These are phyloP conservation scores for Amphibalanus amphitrite DNA, from an alignment of 1,140 invertebrate species.

Conservation along the genomic window DNA sequence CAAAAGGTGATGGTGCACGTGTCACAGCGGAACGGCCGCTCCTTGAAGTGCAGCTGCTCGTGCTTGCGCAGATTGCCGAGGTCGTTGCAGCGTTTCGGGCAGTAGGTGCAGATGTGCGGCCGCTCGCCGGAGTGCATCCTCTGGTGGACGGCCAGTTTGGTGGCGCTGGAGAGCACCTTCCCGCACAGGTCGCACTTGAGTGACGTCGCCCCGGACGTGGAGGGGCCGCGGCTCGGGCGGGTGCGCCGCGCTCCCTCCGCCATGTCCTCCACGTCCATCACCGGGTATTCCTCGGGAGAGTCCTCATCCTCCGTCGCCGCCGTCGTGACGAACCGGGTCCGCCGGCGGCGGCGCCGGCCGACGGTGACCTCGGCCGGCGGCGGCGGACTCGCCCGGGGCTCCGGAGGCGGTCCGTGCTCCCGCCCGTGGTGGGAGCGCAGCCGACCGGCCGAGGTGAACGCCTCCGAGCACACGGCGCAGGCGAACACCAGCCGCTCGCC, in stretches of 20 bases:
- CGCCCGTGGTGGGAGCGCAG: neutral
- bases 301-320: too few species aligned
- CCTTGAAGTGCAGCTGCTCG: neutral
- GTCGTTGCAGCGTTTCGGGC: neutral
- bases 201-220: neutral
- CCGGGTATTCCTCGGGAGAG: too few species aligned
- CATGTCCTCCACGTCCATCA: neutral
- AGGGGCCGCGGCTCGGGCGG: too few species aligned
- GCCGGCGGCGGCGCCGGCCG: too few species aligned
- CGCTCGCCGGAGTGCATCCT: neutral
- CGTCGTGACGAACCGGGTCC: too few species aligned
- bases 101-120: neutral
- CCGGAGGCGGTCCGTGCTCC: neutral
- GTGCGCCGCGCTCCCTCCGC: too few species aligned
- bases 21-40: neutral
- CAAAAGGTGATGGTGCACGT: neutral
- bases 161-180: neutral
- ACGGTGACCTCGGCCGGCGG: too few species aligned
- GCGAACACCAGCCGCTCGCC: neutral
- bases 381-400: neutral
- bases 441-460: neutral
- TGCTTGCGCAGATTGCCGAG: neutral
- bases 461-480: neutral
- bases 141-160: neutral
- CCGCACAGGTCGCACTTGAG: neutral